phyloP scores from a whole-genome alignment of 2,113 vertebrate species.

The Ictidomys tridecemlineatus region DNA sequence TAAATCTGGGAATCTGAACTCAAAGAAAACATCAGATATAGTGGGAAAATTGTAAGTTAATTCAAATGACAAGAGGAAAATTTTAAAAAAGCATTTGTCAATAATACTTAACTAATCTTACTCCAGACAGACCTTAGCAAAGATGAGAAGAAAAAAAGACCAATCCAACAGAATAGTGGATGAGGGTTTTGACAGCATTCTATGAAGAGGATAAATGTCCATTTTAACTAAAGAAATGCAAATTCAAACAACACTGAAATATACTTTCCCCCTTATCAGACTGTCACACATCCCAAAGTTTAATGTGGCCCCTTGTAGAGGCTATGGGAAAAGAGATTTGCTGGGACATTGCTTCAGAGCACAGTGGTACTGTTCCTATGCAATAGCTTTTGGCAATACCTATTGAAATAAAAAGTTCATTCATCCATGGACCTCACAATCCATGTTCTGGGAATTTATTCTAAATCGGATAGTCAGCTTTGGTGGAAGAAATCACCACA shows the following conservation, averaged over 20 bases:
- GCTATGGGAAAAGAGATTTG: not conserved
- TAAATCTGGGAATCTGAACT: not conserved
- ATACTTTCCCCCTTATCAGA: not conserved
- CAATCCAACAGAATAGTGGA: not conserved
- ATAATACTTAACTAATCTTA: not conserved
- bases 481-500: not conserved
- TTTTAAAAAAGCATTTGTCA: not conserved
- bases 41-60: not conserved
- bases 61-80: not conserved
- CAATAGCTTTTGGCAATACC: not conserved
- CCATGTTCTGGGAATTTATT: constrained; percentile 5
- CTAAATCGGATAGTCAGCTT: not conserved
- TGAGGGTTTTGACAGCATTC: not conserved
- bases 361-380: not conserved
- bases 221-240: not conserved
- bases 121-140: not conserved
- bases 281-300: not conserved
- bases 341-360: not conserved
- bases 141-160: not conserved
- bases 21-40: not conserved
- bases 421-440: constrained; percentile 14
- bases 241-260: not conserved
- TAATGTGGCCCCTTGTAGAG: not conserved
- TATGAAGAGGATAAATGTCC: not conserved
- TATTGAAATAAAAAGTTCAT: constrained; percentile 22